Base-by-base conservation (phyloP, 2,113 vertebrate species). In the Empidonax traillii region DNA sequence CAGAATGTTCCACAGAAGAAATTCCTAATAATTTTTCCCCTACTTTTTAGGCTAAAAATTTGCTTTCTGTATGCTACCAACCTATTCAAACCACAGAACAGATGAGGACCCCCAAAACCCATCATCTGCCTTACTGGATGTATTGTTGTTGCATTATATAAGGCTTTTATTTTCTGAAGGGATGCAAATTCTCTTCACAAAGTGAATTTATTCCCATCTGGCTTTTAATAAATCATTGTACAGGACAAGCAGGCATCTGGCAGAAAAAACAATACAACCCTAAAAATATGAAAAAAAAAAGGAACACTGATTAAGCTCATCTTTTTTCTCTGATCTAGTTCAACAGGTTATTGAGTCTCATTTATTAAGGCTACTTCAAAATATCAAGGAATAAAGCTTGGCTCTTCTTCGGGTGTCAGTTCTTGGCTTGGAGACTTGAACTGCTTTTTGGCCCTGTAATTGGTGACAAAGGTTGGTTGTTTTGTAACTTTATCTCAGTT, bases 311-410 rank as follows among this genome's bases (percentile, higher is more conserved):
- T 61, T 97, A 91, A 96, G 47, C 19, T 71, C 16, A 66, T 86
- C 19, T 53, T 82, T 59, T 52, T 76, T 91, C 46, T 88, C 92
- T 95, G 85, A 86, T 96, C 95, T 79, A 99, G 99, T 99, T 97
- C 99, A 99, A 98, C 99, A 99, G 98, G 99, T 99, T 92, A 99
- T 99, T 95, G 99, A 99, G 89, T 98, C 98, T 37, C 99, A 99
- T 93, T 97, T 99, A 88, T 92, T 99, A 93, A 98, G 98, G 96
- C 97, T 99, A 46, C 98, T 99, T 94, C 99, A 99, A 90, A 99
- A 98, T 75, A 99, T 99, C 97, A 98, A 99, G 97, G 99, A 99
- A 85, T 99, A 98, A 98, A 25, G 68, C 21, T 35, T 53, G 72
- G 15, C 12, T 53, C 39, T 62, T 69, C 14, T 76, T 67, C 11